Percentiles rank a stretch among this genome's conserved stretches.
phyloP scores from a whole-genome alignment of 2,797 vertebrate genomes.

The Miichthys miiuy region DNA sequence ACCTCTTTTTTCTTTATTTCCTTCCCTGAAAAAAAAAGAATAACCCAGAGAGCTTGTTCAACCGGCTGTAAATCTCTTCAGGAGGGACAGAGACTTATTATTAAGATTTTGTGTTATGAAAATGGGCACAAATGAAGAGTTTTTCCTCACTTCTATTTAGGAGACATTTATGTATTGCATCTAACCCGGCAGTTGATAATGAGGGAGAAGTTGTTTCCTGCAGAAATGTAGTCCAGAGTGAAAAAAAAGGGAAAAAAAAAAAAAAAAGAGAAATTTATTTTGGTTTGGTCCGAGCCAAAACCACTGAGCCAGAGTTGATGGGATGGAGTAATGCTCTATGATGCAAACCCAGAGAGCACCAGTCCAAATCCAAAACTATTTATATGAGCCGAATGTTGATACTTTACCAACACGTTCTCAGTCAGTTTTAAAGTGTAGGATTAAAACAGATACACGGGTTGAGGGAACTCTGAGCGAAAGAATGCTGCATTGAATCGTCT shows the following conservation, averaged over 20 bases:
- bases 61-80: slow-evolving; percentile 77
- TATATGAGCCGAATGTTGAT: slow-evolving; percentile 67
- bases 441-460: slow-evolving; percentile 19
- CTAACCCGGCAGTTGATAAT: slow-evolving; percentile 59
- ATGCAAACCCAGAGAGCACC: slow-evolving; percentile 57
- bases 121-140: slow-evolving; percentile 58
- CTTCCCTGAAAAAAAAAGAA: slow-evolving; percentile 70
- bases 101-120: slow-evolving; percentile 73
- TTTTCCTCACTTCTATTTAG: slow-evolving; percentile 54
- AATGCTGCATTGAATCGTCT: slow-evolving; percentile 35
- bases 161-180: slow-evolving; percentile 46
- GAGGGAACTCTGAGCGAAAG: slow-evolving; percentile 12
- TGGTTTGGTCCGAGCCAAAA: slow-evolving; percentile 55
- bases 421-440: slow-evolving; percentile 36
- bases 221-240: slow-evolving; percentile 38
- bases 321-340: slow-evolving; percentile 49
- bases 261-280: slow-evolving; percentile 44
- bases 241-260: slow-evolving; percentile 6
- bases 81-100: slow-evolving; percentile 68
- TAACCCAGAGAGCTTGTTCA: slow-evolving; percentile 70
- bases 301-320: slow-evolving; percentile 66
- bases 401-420: slow-evolving; percentile 58
- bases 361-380: slow-evolving; percentile 71
- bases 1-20: slow-evolving; percentile 79
- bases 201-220: slow-evolving; percentile 49